Evolutionary conservation across 2,888 invertebrate species (phyloP).

Genomic region (Spodoptera exigua): DNA sequence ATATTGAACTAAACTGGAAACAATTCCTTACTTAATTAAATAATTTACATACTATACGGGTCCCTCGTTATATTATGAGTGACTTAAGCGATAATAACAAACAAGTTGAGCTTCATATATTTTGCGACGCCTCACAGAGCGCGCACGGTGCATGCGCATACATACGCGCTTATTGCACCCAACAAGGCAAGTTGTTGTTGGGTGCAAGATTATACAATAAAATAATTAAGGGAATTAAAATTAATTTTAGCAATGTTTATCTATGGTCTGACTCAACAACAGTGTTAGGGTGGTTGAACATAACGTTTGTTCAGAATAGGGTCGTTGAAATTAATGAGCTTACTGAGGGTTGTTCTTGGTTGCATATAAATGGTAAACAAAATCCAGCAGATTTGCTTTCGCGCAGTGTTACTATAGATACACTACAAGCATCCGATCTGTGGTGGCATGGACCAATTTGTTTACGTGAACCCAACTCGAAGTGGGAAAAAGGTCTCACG

Average conservation of each 20-base stretch:
- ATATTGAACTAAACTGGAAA: not conserved
- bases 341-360: slow-evolving; percentile 6
- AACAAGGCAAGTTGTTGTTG: too few species aligned
- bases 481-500: not conserved
- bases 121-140: too few species aligned
- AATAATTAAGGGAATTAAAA: slow-evolving; percentile 36
- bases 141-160: slow-evolving; percentile 55
- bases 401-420: too few species aligned
- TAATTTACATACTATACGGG: not conserved
- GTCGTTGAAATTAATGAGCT: slow-evolving; percentile 34
- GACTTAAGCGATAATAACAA: not conserved
- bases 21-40: slow-evolving; percentile 2
- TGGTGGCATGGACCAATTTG: slow-evolving; percentile 5
- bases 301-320: slow-evolving; percentile 39
- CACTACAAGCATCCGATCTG: not conserved
- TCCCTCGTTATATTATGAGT: slow-evolving; percentile 5
- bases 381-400: slow-evolving; percentile 20
- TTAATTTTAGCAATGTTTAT: slow-evolving; percentile 48
- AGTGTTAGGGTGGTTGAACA: slow-evolving; percentile 26
- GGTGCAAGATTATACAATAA: too few species aligned
- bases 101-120: slow-evolving; percentile 26
- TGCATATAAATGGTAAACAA: slow-evolving; percentile 12
- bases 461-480: not conserved
- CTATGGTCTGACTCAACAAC: slow-evolving; percentile 53
- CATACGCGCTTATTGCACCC: slow-evolving; percentile 52